Conservation (phyloP, 92 coral and sea anemone species). For the Pocillopora meandrina region DNA sequence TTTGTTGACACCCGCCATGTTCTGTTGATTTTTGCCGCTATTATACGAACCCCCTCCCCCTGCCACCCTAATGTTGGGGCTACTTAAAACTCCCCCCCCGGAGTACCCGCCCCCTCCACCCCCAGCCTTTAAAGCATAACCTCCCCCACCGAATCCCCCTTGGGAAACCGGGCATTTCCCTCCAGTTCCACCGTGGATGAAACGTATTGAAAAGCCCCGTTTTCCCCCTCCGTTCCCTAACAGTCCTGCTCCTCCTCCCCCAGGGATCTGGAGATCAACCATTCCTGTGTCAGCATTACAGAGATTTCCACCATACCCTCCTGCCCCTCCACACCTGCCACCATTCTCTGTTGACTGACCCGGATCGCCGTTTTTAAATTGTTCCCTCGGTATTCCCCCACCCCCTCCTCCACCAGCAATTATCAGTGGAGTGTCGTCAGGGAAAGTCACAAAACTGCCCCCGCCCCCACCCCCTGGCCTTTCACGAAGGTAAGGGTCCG, state of each 20-base stretch:
- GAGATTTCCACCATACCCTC: conserved; percentile 66
- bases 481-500: conserved; percentile 11
- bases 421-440: conserved; percentile 48
- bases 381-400: conserved; percentile 48
- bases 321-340: conserved; percentile 66
- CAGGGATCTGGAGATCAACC: background rate
- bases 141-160: conserved; percentile 62
- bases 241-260: conserved; percentile 58
- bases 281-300: conserved; percentile 32
- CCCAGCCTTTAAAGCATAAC: conserved; percentile 4
- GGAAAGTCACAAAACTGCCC: conserved; percentile 71
- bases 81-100: conserved; percentile 25
- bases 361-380: conserved; percentile 66
- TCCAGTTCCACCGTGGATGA: conserved; percentile 35
- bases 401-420: conserved; percentile 93
- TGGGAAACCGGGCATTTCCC: conserved; percentile 17
- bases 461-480: conserved; percentile 86
- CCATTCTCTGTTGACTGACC: conserved; percentile 49
- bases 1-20: conserved; percentile 22
- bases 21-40: conserved; percentile 12
- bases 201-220: background rate
- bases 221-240: conserved; percentile 47
- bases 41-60: conserved; percentile 74
- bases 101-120: conserved; percentile 41
- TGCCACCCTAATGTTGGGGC: conserved; percentile 40